phyloP scores from a whole-genome alignment of 2,888 invertebrate species.

The Spodoptera exigua region DNA sequence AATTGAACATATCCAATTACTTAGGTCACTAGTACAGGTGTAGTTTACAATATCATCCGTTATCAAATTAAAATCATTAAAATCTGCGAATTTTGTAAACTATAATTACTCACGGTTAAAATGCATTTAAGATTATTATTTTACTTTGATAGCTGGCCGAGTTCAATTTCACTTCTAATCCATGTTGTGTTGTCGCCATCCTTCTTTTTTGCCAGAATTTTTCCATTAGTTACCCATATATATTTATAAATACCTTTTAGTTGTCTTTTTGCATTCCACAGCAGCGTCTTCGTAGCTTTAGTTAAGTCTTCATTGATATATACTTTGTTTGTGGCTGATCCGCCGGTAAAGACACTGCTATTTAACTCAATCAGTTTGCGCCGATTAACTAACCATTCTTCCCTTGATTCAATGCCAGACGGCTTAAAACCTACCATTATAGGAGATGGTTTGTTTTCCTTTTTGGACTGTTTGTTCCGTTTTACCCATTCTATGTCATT shows the following conservation, averaged over 20 bases:
- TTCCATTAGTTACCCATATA: constrained; percentile 14
- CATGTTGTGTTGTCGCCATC: constrained; percentile 22
- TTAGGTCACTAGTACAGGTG: not conserved
- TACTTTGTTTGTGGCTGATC: constrained; percentile 7
- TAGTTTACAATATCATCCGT: constrained; percentile 8
- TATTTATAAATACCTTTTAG: constrained; percentile 16
- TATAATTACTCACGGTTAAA: not conserved
- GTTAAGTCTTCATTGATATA: constrained; percentile 22
- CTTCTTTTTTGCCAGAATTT: constrained; percentile 11
- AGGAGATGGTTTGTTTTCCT: too few species aligned
- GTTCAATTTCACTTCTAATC: constrained; percentile 8
- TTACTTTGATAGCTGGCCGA: constrained; percentile 9
- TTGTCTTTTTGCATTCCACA: constrained; percentile 17
- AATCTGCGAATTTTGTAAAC: constrained; percentile 7
- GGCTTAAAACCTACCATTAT: constrained; percentile 21
- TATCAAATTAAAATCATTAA: constrained; percentile 1
- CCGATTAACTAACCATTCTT: constrained; percentile 12
- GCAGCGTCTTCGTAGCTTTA: constrained; percentile 1
- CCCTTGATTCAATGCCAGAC: constrained; percentile 5
- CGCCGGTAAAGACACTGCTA: too few species aligned
- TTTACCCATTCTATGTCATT: constrained; percentile 12
- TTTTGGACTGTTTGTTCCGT: constrained; percentile 3
- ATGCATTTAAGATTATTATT: not conserved
- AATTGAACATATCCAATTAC: constrained; percentile 10
- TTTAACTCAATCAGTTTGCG: constrained; percentile 6